Conservation (phyloP, 1,140 invertebrate species). For the Subanguina moxae region DNA sequence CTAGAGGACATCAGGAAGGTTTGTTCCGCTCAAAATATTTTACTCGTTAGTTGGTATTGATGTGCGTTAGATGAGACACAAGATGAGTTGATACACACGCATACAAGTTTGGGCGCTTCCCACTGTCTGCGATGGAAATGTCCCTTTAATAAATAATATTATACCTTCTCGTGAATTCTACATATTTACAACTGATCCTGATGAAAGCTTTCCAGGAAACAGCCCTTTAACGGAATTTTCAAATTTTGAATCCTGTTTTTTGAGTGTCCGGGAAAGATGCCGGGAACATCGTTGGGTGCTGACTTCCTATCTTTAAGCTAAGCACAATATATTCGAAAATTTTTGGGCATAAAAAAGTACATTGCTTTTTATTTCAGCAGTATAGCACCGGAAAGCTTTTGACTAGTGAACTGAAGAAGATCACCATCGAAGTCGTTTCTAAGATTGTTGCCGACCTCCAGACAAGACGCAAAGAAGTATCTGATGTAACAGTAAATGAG, state of each 20-base stretch:
- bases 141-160: background rate
- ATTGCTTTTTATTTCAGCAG: too few relatives aligned
- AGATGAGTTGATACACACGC: background rate
- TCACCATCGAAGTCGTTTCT: constrained; percentile 74
- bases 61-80: background rate
- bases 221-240: too few relatives aligned
- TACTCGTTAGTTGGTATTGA: background rate
- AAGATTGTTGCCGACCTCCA: constrained; percentile 78
- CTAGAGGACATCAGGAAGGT: constrained; percentile 76
- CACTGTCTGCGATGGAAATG: background rate
- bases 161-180: constrained; percentile 20
- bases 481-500: constrained; percentile 76
- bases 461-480: constrained; percentile 72
- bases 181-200: too few relatives aligned
- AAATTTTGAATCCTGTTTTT: too few relatives aligned
- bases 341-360: too few relatives aligned
- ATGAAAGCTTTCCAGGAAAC: too few relatives aligned
- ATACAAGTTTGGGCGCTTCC: background rate
- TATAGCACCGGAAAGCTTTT: constrained; percentile 84
- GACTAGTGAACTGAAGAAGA: constrained; percentile 87
- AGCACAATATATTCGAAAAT: too few relatives aligned
- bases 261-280: too few relatives aligned
- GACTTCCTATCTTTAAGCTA: too few relatives aligned
- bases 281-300: too few relatives aligned
- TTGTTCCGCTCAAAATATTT: too few relatives aligned